These are phyloP conservation scores for Heliconius nattereri DNA, from an alignment of 1,140 invertebrate species.

Conservation along the genomic window DNA sequence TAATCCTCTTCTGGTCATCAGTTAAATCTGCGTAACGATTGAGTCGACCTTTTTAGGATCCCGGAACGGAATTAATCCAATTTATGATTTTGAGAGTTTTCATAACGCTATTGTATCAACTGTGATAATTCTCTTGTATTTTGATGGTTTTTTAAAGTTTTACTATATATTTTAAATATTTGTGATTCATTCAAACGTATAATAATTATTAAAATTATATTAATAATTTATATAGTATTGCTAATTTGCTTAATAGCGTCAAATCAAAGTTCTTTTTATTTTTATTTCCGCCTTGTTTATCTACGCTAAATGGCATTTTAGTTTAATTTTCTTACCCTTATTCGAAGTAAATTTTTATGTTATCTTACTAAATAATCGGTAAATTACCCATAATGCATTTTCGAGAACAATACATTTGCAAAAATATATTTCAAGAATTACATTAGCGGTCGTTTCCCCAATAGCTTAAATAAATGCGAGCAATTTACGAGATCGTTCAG, in stretches of 20 bases:
- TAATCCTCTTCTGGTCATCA: constrained; percentile 35
- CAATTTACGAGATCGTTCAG: not conserved
- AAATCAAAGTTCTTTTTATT: too few species aligned
- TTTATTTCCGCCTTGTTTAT: too few species aligned
- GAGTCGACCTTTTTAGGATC: constrained; percentile 41
- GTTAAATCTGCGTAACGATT: constrained; percentile 47
- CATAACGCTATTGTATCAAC: constrained; percentile 45
- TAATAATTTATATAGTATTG: too few species aligned
- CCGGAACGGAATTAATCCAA: constrained; percentile 40
- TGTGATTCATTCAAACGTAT: constrained; percentile 38
- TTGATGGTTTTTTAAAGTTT: constrained; percentile 37
- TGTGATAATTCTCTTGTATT: constrained; percentile 36
- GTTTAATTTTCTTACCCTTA: too few species aligned
- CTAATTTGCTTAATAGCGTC: too few species aligned
- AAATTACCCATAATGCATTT: not conserved
- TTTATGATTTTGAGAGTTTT: constrained; percentile 44
- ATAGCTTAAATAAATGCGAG: constrained; percentile 18
- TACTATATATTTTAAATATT: not conserved
- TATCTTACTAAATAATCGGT: not conserved
- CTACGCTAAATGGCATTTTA: too few species aligned
- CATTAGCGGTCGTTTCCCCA: constrained; percentile 1
- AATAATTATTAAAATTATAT: too few species aligned
- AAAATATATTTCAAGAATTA: constrained; percentile 5
- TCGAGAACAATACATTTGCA: not conserved
- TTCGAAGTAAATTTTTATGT: too few species aligned